Evolutionary conservation across 2,888 invertebrate genomes (phyloP).

Genomic region (Campopleginae sp.): DNA sequence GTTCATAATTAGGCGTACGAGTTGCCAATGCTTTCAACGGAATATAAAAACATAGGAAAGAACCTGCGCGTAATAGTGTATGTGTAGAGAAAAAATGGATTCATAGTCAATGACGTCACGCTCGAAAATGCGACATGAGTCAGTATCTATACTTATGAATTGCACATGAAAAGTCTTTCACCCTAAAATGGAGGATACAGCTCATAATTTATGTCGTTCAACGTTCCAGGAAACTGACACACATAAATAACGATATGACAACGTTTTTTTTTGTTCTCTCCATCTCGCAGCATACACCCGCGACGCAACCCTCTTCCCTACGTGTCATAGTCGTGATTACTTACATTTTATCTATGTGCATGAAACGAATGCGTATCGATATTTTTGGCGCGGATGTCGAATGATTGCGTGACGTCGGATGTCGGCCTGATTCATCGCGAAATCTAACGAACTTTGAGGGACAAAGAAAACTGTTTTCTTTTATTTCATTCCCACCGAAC

Average conservation of each 20-base stretch:
- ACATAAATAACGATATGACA: conserved; percentile 55
- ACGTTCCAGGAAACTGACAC: background rate
- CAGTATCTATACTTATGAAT: conserved; percentile 61
- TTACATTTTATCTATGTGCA: conserved; percentile 14
- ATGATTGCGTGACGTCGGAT: conserved; percentile 32
- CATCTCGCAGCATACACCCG: background rate
- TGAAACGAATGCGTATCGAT: conserved; percentile 28
- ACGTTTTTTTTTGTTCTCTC: conserved; percentile 29
- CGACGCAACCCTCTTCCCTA: background rate
- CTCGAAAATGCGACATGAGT: conserved; percentile 13
- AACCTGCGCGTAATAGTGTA: conserved; percentile 38
- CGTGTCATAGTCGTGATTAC: conserved; percentile 36
- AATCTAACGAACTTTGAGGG: background rate
- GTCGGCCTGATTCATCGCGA: conserved; percentile 11
- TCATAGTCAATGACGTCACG: conserved; percentile 10
- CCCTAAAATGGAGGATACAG: background rate
- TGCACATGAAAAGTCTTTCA: conserved; percentile 35
- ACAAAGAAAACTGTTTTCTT: background rate
- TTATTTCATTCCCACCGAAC: conserved; percentile 24
- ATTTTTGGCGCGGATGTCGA: conserved; percentile 35
- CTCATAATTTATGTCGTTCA: conserved; percentile 48
- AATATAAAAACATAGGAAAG: background rate
- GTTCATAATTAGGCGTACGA: background rate
- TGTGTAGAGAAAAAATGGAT: conserved; percentile 16
- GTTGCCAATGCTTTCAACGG: background rate